phyloP scores from a whole-genome alignment of 2,113 vertebrate species.

The Sialia sialis region DNA sequence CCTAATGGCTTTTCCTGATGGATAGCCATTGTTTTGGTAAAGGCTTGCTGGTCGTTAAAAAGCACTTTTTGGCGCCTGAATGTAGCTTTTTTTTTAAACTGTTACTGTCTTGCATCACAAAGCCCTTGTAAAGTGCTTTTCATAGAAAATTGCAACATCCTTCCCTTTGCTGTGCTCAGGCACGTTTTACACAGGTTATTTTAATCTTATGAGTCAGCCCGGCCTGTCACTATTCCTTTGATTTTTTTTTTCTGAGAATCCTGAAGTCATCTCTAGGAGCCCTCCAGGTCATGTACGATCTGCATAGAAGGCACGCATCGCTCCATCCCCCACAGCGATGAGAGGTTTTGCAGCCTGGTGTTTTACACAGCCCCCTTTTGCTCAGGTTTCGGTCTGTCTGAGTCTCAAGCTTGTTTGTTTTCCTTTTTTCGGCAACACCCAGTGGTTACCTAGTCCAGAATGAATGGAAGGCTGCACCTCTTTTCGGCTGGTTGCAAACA shows the following conservation, averaged over 20 bases:
- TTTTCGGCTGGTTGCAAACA: background rate
- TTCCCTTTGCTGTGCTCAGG: constrained; percentile 9
- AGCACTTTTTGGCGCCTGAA: background rate
- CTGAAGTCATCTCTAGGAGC: background rate
- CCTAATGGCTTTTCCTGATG: constrained; percentile 33
- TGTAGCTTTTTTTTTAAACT: constrained; percentile 23
- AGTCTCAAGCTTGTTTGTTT: background rate
- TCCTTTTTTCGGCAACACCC: background rate
- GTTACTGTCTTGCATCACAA: background rate
- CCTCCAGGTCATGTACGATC: background rate
- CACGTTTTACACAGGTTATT: constrained; percentile 16
- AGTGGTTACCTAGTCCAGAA: background rate
- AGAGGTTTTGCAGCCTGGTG: background rate
- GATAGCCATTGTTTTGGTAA: background rate
- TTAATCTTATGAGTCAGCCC: constrained; percentile 19
- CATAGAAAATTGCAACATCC: constrained; percentile 12
- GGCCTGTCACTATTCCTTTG: background rate
- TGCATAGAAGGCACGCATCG: background rate
- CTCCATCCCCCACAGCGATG: background rate
- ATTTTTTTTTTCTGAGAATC: constrained; percentile 4
- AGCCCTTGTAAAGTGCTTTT: background rate
- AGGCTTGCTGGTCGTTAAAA: background rate
- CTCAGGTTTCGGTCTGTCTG: background rate
- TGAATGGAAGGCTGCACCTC: background rate
- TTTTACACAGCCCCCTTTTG: background rate